A percentile compares a stretch with the other conserved stretches of the same genome.
Evolutionary conservation across 2,888 invertebrate genomes (phyloP).

Genomic region (Glyphotaelius pellucidus): DNA sequence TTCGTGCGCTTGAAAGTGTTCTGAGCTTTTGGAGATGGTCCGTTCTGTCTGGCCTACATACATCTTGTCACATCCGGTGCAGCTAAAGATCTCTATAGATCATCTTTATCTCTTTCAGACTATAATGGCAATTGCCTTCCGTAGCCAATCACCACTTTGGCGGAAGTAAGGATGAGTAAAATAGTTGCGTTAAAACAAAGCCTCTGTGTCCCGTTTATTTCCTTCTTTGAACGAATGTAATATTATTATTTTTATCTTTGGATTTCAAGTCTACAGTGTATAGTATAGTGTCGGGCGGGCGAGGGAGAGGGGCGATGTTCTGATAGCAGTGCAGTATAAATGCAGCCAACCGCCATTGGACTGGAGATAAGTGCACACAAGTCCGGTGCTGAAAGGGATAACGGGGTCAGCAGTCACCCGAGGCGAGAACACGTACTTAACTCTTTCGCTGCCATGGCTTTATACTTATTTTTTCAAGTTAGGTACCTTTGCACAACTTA

Average conservation of each 20-base stretch:
- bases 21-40: no score
- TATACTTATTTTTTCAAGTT: background rate
- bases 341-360: background rate
- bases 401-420: constrained; percentile 40
- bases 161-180: background rate
- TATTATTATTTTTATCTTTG: background rate
- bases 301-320: constrained; percentile 18
- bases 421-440: background rate
- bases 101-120: no score
- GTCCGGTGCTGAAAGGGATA: constrained; percentile 45
- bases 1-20: no score
- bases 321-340: background rate
- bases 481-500: background rate
- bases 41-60: no score
- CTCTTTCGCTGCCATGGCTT: background rate
- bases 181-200: background rate
- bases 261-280: background rate
- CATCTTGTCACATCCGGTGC: no score
- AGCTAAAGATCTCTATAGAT: no score
- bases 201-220: background rate
- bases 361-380: background rate
- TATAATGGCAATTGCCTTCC: no score
- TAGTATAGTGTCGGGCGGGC: background rate
- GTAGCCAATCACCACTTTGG: no score
- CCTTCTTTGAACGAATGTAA: background rate